A percentile compares a stretch with the other conserved stretches of the same genome.
Evolutionary conservation across 2,888 invertebrate genomes (phyloP).

Genomic region (Syrista parreyssii): DNA sequence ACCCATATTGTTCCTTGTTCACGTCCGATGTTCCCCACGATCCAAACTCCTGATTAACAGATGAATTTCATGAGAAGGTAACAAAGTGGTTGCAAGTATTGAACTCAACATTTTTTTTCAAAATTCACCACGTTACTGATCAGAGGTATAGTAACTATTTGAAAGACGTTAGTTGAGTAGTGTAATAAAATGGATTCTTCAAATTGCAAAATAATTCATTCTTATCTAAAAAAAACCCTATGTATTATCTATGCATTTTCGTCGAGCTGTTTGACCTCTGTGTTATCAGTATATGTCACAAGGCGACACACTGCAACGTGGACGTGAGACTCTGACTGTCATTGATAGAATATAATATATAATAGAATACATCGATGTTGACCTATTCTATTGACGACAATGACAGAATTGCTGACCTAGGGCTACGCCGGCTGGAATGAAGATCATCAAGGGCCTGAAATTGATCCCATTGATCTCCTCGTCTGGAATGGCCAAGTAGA

Average conservation of each 20-base stretch:
- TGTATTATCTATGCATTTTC: background rate
- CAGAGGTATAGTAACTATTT: too few relatives aligned
- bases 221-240: background rate
- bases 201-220: background rate
- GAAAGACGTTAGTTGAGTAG: background rate
- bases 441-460: slow-evolving; percentile 77
- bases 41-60: slow-evolving; percentile 80
- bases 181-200: background rate
- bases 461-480: slow-evolving; percentile 78
- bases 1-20: slow-evolving; percentile 80
- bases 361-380: background rate
- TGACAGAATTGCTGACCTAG: slow-evolving; percentile 70
- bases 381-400: background rate
- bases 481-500: slow-evolving; percentile 81
- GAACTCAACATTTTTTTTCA: background rate
- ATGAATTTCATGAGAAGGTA: background rate
- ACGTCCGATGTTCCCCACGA: slow-evolving; percentile 90
- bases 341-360: too few relatives aligned
- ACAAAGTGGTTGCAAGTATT: background rate
- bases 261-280: background rate
- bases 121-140: background rate
- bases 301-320: background rate
- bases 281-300: background rate
- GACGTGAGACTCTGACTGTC: background rate
- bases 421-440: slow-evolving; percentile 79